A percentile compares a stretch with the other conserved stretches of the same genome.
Conservation (phyloP, 30 jellyfish, hydroid and myxozoan species). For the Hydra vulgaris region DNA sequence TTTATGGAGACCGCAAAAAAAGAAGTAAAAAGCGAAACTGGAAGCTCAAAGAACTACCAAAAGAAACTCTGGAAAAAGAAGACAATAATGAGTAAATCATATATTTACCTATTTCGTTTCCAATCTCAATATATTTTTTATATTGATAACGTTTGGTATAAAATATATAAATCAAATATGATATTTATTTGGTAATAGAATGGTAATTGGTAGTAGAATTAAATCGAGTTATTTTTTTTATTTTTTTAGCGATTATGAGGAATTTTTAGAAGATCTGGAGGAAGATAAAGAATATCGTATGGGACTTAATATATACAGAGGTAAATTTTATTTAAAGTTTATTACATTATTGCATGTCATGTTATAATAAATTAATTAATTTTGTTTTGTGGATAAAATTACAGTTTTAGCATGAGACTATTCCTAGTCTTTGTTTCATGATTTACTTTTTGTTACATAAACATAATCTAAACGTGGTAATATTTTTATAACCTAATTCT, state of each 20-base stretch:
- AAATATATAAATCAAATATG: too few relatives aligned
- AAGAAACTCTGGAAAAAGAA: slow-evolving; percentile 33
- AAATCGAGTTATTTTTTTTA: too few relatives aligned
- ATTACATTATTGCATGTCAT: too few relatives aligned
- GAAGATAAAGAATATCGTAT: slow-evolving; percentile 89
- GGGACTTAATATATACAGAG: slow-evolving; percentile 72
- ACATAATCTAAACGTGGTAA: too few relatives aligned
- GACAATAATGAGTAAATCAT: background rate
- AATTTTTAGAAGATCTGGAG: slow-evolving; percentile 86
- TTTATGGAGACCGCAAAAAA: slow-evolving; percentile 63
- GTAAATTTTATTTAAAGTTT: slow-evolving; percentile 11
- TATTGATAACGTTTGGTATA: too few relatives aligned
- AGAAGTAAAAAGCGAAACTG: slow-evolving; percentile 66
- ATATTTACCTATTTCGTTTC: background rate
- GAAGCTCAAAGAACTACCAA: slow-evolving; percentile 71
- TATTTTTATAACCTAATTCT: too few relatives aligned
- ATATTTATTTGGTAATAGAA: background rate
- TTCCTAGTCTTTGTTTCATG: too few relatives aligned
- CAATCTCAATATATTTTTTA: too few relatives aligned
- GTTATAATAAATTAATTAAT: too few relatives aligned
- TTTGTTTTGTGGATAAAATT: too few relatives aligned
- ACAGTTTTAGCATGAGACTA: too few relatives aligned
- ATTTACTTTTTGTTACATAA: too few relatives aligned
- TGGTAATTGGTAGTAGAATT: background rate
- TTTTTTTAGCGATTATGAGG: slow-evolving; percentile 84